Base-by-base conservation (phyloP, 2,888 invertebrate genomes). In the Oasisia sp. region DNA sequence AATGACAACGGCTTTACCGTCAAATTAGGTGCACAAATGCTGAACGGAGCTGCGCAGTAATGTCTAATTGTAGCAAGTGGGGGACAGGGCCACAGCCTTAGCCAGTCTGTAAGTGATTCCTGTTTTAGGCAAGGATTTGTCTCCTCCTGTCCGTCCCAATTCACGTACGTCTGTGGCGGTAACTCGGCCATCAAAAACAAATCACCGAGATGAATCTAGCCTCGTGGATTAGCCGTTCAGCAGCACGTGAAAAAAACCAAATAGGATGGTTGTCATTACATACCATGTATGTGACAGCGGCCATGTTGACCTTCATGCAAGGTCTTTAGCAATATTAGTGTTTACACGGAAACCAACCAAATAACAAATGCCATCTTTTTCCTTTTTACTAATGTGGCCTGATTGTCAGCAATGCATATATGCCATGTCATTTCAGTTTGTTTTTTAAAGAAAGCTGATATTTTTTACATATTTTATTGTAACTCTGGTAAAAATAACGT, bases 61-160 rank as follows among this genome's bases (percentile, higher is more conserved):
- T 74, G 74, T 74, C 27, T 74, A 74, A 74, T 19, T n/a, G 74
- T n/a, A n/a, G 74, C 74, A 3, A 19, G 74, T 27, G 27, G 27
- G 27, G 3, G 27, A 74, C 74, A 27, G 19, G 74, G 74, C 74
- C 74, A 27, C 74, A 7, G 74, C 27, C n/a, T 74, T 74, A 74
- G 27, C 74, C 19, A 74, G 74, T 74, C 74, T 27, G 74, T 74
- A 74, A 74, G 74, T 74, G 74, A 74, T 74, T 74, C 74, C 74
- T 74, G 74, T 74, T 74, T 74, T 74, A 74, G 74, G 74, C 74
- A 74, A 7, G n/a, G 74, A 74, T 74, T 74, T 74, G 74, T 74
- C 74, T n/a, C 7, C 74, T 12, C 74, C 7, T 74, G 74, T n/a
- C 27, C 74, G n/a, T 74, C n/a, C 74, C n/a, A 27, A 74, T 74